phyloP scores from a whole-genome alignment of 2,797 vertebrate species.

The Odontamblyopus lacepedii region DNA sequence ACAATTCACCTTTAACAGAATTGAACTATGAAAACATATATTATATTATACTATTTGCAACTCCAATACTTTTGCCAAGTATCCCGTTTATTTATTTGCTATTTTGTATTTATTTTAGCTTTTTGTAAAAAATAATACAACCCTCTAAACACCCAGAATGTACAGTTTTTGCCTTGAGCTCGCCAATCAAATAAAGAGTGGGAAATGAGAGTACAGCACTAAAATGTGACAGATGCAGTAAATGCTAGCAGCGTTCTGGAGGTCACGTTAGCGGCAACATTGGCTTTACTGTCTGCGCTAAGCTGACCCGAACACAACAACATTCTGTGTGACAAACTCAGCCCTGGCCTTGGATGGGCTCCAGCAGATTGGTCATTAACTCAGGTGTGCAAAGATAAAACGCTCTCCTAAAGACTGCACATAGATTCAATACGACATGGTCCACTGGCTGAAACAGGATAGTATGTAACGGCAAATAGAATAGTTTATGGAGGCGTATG shows the following conservation, averaged over 20 bases:
- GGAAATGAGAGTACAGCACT: neutral
- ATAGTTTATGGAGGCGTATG: slow-evolving; percentile 12
- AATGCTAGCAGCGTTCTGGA: neutral
- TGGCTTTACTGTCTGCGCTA: neutral
- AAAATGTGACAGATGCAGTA: slow-evolving; percentile 2
- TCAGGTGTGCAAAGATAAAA: neutral
- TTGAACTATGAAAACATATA: too few relatives aligned
- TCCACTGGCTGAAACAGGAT: neutral
- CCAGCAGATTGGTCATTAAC: slow-evolving; percentile 3
- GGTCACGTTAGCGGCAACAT: neutral
- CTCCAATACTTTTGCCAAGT: too few relatives aligned
- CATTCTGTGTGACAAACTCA: neutral
- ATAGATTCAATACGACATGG: neutral
- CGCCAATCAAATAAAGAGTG: slow-evolving; percentile 5
- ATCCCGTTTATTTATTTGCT: too few relatives aligned
- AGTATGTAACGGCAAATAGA: neutral
- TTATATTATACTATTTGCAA: too few relatives aligned
- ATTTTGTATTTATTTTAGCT: too few relatives aligned
- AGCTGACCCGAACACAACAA: neutral
- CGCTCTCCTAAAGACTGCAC: neutral
- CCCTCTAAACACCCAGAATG: neutral
- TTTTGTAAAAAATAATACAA: too few relatives aligned
- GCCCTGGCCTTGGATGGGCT: slow-evolving; percentile 6
- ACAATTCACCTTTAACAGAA: too few relatives aligned
- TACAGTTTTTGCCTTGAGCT: neutral